Evolutionary conservation across 2,888 invertebrate species (phyloP).

Genomic region (Subacronicta megacephala): DNA sequence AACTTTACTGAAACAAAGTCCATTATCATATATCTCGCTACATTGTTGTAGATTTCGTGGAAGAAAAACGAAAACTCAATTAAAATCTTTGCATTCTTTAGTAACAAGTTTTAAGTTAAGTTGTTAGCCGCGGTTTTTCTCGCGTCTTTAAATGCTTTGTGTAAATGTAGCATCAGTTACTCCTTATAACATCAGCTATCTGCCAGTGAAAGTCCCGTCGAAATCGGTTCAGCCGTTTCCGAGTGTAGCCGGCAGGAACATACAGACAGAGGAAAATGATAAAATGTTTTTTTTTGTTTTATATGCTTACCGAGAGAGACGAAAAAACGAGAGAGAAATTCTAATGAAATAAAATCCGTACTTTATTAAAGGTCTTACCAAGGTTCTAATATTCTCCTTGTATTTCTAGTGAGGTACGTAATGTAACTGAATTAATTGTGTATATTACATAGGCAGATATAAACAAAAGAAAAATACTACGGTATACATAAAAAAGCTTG

Average conservation of each 20-base stretch:
- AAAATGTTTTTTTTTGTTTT: no score
- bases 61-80: conserved; percentile 4
- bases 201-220: no score
- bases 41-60: not conserved
- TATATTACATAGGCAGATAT: conserved; percentile 5
- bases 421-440: conserved; percentile 1
- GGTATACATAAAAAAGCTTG: conserved; percentile 12
- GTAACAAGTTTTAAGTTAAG: not conserved
- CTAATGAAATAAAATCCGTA: not conserved
- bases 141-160: no score
- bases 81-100: not conserved
- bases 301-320: no score
- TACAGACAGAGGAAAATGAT: no score
- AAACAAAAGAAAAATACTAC: conserved; percentile 7
- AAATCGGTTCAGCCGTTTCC: no score
- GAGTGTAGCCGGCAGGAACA: no score
- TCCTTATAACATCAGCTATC: no score
- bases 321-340: no score
- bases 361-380: not conserved
- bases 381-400: not conserved
- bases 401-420: not conserved
- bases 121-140: no score
- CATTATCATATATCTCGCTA: not conserved
- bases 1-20: not conserved
- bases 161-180: no score